phyloP scores from a whole-genome alignment of 2,888 invertebrate species.

The Diogma glabrata region DNA sequence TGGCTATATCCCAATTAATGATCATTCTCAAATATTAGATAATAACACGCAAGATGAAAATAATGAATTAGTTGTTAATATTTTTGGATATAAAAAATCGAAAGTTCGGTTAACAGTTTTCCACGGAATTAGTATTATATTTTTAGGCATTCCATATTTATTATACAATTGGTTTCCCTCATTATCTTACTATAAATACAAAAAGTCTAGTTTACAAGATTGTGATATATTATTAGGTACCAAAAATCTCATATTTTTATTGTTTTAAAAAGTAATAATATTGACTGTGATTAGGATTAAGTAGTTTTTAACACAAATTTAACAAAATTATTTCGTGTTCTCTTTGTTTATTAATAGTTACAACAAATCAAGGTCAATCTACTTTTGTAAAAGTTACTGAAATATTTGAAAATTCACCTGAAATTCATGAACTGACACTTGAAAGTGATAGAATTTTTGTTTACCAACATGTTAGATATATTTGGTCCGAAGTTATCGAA shows the following conservation, averaged over 20 bases:
- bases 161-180: conserved; percentile 45
- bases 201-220: conserved; percentile 42
- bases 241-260: too few relatives aligned
- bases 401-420: background rate
- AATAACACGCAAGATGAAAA: background rate
- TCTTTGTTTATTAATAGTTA: too few relatives aligned
- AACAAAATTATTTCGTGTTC: too few relatives aligned
- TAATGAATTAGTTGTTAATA: conserved; percentile 25
- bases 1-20: conserved; percentile 5
- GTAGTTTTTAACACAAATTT: too few relatives aligned
- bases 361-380: conserved; percentile 5
- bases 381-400: background rate
- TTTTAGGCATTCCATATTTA: conserved; percentile 46
- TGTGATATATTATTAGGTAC: conserved; percentile 45
- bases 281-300: too few relatives aligned
- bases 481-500: conserved; percentile 55
- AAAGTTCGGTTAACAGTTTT: conserved; percentile 38
- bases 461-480: conserved; percentile 63
- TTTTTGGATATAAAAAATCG: conserved; percentile 42
- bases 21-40: conserved; percentile 8
- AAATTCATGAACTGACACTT: too few relatives aligned
- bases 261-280: too few relatives aligned
- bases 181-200: conserved; percentile 41
- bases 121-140: conserved; percentile 39
- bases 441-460: conserved; percentile 45